Percentiles rank a stretch among this genome's conserved stretches.
These are phyloP conservation scores for Orchesellides sinensis DNA, from an alignment of 2,888 invertebrate genomes.

Conservation along the genomic window DNA sequence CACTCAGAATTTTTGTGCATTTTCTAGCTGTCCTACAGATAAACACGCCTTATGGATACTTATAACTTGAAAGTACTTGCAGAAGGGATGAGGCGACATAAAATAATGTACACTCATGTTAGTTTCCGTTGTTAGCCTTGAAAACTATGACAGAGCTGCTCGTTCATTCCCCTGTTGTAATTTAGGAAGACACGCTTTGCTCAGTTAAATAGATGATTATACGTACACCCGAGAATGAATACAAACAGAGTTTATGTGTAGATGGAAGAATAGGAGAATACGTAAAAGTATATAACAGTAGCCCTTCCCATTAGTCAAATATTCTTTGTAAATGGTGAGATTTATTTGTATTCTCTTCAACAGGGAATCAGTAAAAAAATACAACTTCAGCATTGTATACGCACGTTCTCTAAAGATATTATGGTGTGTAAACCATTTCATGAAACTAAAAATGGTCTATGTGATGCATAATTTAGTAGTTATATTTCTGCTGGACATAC, in stretches of 20 bases:
- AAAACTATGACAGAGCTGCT: conserved; percentile 17
- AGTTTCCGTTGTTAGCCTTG: background rate
- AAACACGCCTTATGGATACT: conserved; percentile 11
- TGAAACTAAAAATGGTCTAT: no score
- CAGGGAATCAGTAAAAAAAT: conserved; percentile 21
- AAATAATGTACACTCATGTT: conserved; percentile 27
- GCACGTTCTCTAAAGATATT: background rate
- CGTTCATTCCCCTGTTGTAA: conserved; percentile 45
- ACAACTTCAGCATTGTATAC: background rate
- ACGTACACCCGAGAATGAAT: no score
- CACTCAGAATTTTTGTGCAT: conserved; percentile 19
- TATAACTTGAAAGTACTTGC: no score
- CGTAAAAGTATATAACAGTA: conserved; percentile 7
- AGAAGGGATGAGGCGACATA: conserved; percentile 6
- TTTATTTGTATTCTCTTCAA: conserved; percentile 11
- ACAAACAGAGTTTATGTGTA: conserved; percentile 3
- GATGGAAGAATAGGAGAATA: conserved; percentile 14
- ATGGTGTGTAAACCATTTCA: no score
- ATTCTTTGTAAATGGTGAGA: conserved; percentile 11
- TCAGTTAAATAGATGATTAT: no score
- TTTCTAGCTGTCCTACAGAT: conserved; percentile 16
- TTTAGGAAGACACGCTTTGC: background rate
- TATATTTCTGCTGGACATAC: background rate
- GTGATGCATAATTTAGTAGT: background rate
- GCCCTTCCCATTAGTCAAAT: conserved; percentile 28